Percentiles rank a stretch among this genome's conserved stretches.
phyloP scores from a whole-genome alignment of 1,140 invertebrate genomes.

The Caenorhabditis inopinata region DNA sequence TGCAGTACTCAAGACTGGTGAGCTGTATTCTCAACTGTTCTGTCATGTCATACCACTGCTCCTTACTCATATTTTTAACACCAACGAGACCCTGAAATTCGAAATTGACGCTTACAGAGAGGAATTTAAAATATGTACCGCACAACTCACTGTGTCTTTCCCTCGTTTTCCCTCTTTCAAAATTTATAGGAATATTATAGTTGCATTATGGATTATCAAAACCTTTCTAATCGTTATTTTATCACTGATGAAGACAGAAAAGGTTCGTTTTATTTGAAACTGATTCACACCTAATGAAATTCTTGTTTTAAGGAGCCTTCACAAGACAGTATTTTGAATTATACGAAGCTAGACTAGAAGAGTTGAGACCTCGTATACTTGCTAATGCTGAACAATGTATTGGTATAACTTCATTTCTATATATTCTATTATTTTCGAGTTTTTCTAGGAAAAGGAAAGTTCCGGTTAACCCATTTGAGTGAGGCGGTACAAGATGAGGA shows the following conservation, averaged over 20 bases:
- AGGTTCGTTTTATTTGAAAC: background rate
- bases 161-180: no score
- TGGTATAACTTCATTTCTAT: background rate
- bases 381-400: background rate
- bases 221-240: background rate
- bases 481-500: conserved; percentile 15
- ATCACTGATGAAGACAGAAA: conserved; percentile 9
- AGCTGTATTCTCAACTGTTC: no score
- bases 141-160: no score
- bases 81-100: no score
- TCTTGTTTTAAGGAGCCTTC: background rate
- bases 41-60: no score
- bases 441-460: conserved; percentile 2
- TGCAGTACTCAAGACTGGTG: no score
- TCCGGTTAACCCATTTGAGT: background rate
- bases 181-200: no score
- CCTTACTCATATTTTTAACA: no score
- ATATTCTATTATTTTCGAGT: background rate
- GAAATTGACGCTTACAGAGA: no score
- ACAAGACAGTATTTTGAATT: conserved; percentile 15
- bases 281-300: background rate
- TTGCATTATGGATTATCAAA: background rate
- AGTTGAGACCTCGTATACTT: background rate
- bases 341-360: background rate
- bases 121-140: no score